Evolutionary conservation across 2,888 invertebrate species (phyloP).

Genomic region (Caenorhabditis drosophilae): DNA sequence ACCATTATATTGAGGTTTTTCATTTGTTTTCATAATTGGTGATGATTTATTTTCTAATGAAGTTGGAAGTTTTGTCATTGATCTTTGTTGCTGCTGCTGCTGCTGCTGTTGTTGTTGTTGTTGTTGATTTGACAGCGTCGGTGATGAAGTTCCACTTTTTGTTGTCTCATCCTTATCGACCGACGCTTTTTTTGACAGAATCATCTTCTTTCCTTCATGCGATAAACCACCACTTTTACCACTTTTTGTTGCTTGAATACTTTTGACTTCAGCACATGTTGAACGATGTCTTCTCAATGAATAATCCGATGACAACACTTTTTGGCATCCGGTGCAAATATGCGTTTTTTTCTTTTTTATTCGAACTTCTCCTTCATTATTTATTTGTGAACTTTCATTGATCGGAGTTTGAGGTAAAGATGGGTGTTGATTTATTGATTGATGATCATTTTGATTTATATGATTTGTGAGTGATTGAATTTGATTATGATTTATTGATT

Average conservation of each 20-base stretch:
- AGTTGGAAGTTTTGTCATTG: too few species aligned
- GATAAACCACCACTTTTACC: too few species aligned
- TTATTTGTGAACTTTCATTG: neutral
- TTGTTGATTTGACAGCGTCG: neutral
- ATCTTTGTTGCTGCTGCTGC: neutral
- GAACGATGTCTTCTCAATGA: conserved; percentile 31
- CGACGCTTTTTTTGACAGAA: neutral
- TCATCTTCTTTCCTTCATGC: too few species aligned
- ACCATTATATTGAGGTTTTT: too few species aligned
- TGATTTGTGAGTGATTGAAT: neutral
- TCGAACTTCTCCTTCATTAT: neutral
- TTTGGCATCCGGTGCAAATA: conserved; percentile 18
- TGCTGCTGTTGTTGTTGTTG: neutral
- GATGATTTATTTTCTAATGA: too few species aligned
- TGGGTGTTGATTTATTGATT: conserved; percentile 1
- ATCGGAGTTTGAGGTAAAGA: neutral
- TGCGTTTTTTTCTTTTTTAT: conserved; percentile 10
- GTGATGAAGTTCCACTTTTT: neutral
- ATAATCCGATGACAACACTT: conserved; percentile 23
- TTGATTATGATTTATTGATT: neutral
- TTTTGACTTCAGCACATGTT: conserved; percentile 11
- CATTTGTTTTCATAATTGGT: too few species aligned
- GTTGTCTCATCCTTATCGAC: neutral
- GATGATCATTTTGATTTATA: neutral
- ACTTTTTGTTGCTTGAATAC: conserved; percentile 1